These are phyloP conservation scores for Cochlearius cochlearius DNA, from an alignment of 2,113 vertebrate species.

Conservation along the genomic window DNA sequence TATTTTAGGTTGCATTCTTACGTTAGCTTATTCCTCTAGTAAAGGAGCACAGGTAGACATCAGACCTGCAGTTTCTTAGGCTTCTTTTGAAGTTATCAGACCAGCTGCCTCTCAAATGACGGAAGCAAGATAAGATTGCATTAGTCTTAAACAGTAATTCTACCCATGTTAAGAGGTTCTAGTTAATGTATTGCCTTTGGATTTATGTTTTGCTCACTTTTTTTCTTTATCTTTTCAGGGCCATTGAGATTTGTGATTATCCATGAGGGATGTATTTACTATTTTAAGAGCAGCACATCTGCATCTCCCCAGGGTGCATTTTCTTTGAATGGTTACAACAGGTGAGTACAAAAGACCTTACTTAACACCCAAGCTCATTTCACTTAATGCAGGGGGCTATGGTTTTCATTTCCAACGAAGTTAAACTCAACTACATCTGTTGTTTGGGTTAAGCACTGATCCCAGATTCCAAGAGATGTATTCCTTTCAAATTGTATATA, in stretches of 20 bases:
- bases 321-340: conserved; percentile 95
- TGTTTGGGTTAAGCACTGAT: background rate
- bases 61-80: background rate
- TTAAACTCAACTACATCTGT: background rate
- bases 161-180: background rate
- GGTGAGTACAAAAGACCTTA: conserved; percentile 73
- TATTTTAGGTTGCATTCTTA: background rate
- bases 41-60: background rate
- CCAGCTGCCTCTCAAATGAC: background rate
- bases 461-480: background rate
- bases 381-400: background rate
- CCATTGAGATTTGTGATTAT: conserved; percentile 92
- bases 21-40: background rate
- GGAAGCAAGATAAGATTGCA: background rate
- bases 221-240: conserved; percentile 74
- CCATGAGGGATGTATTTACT: conserved; percentile 94
- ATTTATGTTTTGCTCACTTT: background rate
- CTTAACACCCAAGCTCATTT: background rate
- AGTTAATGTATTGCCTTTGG: background rate
- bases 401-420: background rate
- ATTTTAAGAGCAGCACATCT: conserved; percentile 95
- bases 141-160: background rate
- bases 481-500: background rate
- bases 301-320: conserved; percentile 93
- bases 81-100: background rate